Evolutionary conservation across 2,113 vertebrate genomes (phyloP).

Genomic region (Sclerurus mexicanus): DNA sequence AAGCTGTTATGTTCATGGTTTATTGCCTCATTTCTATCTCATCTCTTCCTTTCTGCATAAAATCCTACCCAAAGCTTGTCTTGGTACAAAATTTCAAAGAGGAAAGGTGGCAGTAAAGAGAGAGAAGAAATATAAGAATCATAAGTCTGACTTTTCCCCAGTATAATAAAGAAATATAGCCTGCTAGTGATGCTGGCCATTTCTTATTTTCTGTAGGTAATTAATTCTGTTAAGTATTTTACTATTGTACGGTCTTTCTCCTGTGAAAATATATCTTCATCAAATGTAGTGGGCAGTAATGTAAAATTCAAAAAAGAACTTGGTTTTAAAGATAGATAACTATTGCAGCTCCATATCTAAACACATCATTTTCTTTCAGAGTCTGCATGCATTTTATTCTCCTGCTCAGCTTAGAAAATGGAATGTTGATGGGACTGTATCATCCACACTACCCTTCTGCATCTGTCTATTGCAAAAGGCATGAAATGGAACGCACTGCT

Average conservation of each 20-base stretch:
- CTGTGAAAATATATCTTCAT: constrained; percentile 29
- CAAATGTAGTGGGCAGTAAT: neutral
- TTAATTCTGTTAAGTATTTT: constrained; percentile 35
- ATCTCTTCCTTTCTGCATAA: neutral
- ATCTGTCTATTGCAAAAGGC: constrained; percentile 58
- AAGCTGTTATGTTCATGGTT: neutral
- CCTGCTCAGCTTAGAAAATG: constrained; percentile 45
- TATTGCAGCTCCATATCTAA: constrained; percentile 10
- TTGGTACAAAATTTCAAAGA: neutral
- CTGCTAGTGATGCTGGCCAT: neutral
- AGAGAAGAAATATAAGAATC: neutral
- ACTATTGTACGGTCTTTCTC: neutral
- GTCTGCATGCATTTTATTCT: constrained; percentile 3
- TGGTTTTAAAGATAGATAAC: constrained; percentile 8
- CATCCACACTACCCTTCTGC: constrained; percentile 48
- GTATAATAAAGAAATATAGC: neutral
- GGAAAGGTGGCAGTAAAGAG: neutral
- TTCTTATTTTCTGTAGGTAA: neutral
- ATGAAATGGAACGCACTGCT: constrained; percentile 48
- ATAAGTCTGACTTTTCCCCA: neutral
- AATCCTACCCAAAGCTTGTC: neutral
- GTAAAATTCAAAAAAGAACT: neutral
- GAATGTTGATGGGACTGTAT: constrained; percentile 51
- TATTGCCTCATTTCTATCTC: neutral
- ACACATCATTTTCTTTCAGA: constrained; percentile 1